Evolutionary conservation across 2,797 vertebrate species (phyloP).

Genomic region (Carcharodon carcharias): DNA sequence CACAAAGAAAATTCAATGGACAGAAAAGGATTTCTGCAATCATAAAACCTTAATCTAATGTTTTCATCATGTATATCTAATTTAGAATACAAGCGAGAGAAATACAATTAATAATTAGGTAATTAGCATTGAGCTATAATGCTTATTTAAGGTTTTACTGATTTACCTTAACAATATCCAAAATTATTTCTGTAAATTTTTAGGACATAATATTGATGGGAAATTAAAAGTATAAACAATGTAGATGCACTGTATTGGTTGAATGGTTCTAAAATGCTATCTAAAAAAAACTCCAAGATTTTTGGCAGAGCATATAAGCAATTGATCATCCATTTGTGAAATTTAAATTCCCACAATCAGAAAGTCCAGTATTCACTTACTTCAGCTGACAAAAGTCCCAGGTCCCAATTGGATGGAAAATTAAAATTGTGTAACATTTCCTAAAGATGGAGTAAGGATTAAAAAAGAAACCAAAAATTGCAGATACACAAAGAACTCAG

Average conservation of each 20-base stretch:
- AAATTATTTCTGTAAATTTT: not conserved
- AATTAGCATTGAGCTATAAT: not conserved
- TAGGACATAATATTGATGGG: not conserved
- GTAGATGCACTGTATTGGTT: not conserved
- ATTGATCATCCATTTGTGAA: not conserved
- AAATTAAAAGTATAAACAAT: not conserved
- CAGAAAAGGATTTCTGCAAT: not conserved
- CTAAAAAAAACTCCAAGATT: not conserved
- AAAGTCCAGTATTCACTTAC: not conserved
- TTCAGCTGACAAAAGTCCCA: no score
- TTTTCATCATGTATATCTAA: not conserved
- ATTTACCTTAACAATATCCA: not conserved
- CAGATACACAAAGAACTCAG: not conserved
- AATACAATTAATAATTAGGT: not conserved
- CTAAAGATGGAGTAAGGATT: not conserved
- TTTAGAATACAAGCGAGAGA: not conserved
- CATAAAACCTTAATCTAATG: not conserved
- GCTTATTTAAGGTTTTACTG: not conserved
- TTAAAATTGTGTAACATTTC: not conserved
- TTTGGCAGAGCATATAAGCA: no score
- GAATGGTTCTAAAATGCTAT: not conserved
- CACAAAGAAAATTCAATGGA: not conserved
- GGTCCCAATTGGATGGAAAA: not conserved
- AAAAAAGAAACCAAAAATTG: not conserved
- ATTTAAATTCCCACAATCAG: not conserved